phyloP scores from a whole-genome alignment of 2,888 invertebrate species.

The Escarpia spicata region DNA sequence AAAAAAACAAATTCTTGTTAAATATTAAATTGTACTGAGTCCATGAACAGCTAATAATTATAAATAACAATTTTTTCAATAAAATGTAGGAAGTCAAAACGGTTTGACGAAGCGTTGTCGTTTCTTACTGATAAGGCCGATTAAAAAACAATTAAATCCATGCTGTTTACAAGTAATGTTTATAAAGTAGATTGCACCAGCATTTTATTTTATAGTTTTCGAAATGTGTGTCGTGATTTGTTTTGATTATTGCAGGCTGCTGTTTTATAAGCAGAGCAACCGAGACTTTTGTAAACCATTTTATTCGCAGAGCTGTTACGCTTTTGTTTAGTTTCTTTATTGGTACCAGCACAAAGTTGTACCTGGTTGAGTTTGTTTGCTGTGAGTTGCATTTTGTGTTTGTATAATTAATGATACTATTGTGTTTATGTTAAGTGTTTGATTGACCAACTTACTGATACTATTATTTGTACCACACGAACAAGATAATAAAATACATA shows the following conservation, averaged over 20 bases:
- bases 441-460: background rate
- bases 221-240: background rate
- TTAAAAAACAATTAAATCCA: too few relatives aligned
- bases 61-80: too few relatives aligned
- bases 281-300: background rate
- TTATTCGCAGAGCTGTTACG: background rate
- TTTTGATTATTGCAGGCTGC: background rate
- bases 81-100: too few relatives aligned
- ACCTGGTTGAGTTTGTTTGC: background rate
- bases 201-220: background rate
- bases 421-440: background rate
- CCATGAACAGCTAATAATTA: too few relatives aligned
- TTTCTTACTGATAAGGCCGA: too few relatives aligned
- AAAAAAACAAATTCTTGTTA: too few relatives aligned
- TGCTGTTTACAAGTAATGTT: too few relatives aligned
- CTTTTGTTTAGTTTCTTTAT: background rate
- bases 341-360: background rate
- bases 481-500: background rate
- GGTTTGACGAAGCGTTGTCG: too few relatives aligned
- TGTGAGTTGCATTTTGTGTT: conserved; percentile 1
- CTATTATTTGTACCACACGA: background rate
- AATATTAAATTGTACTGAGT: too few relatives aligned
- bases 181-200: background rate
- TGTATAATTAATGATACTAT: background rate
- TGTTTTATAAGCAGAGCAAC: background rate